Base-by-base conservation (phyloP, 2,113 vertebrate genomes). In the Strix aluco region DNA sequence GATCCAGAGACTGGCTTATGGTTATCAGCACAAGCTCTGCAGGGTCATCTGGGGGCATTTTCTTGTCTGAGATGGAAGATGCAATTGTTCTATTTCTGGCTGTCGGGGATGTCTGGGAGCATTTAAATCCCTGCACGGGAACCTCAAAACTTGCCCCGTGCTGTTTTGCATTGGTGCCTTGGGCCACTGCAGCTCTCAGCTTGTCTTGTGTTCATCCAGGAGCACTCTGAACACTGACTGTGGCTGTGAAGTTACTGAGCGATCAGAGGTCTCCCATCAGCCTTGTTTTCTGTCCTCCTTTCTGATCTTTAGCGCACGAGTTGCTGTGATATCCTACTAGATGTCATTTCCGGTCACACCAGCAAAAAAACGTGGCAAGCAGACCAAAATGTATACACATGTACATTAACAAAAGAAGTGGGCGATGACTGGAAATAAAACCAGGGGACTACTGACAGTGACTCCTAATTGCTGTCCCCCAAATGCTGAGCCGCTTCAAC, bases 191-290 rank as follows among this genome's bases (percentile, higher is more conserved):
- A 86, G 40, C 57, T 91, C 57, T 65, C n/a, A 12, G 49, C 13
- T 86, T 58, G 27, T 29, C 42, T 23, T 23, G 15, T 30, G 23
- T 34, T 74, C 57, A 29, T 32, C 34, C 14, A 17, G 49, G 47
- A 80, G 62, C 36, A 3, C 52, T 80, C 54, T 9, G 16, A 61
- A 1, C 36, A 13, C 59, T 66, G 78, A 23, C 54, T 0, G 0
- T 49, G 73, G 19, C 81, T 65, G 30, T 57, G 82, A 78, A 79
- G 73, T 78, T 72, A 40, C 25, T 26, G 40, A 49, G 34, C 4
- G 3, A 51, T 51, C 6, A 3, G 20, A 62, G 27, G 4, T 81
- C 30, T 69, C 71, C 42, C 25, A 8, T 63, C 57, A 81, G 32
- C 55, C 1, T 3, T 62, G 47, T 38, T 63, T 83, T 65, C 72